Evolutionary conservation across 2,888 invertebrate genomes (phyloP), one percentile per base, ranked within the genome.

Genomic region (Pimpla rufipes): DNA sequence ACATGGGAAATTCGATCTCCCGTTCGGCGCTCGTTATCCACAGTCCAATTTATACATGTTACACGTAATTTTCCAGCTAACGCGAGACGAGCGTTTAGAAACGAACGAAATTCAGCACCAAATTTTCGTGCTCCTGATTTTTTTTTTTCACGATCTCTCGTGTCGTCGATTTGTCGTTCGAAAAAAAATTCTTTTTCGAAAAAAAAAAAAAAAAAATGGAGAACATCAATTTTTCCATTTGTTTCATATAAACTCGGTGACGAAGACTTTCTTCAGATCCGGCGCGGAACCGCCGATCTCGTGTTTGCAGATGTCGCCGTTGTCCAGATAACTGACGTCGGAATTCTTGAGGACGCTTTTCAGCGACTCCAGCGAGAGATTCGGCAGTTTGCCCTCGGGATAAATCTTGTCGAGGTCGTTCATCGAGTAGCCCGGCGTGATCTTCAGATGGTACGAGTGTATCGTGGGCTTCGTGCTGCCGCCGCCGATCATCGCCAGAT

Each of bases 191-290:
- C n/a, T 42, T 42, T 42, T 42, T 64, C 18, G 6, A 8, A 6
- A 23, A 57, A 29, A 23, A 55, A 55, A n/a, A n/a, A n/a, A n/a
- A n/a, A n/a, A n/a, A n/a, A 21, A 55, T 13, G 2, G 3, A 57
- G 23, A 21, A 57, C n/a, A 57, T n/a, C 45, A 10, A 6, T 3
- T 2, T 29, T 29, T 29, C 29, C 5, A 2, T 29, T 29, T 29
- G 23, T 50, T 40, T 86, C 90, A 94, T 68, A 94, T 92, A 82
- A 93, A 94, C 75, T 94, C 94, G 0, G 94, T 94, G 83, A 95
- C 94, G 87, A 95, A 95, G 55, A 95, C 93, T 89, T 94, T 94
- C 85, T 95, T 95, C 79, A 95, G 93, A 90, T 95, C 95, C 2
- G 95, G 95, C 52, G 93, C 94, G 73, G 94, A 94, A 1, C 94